Base-by-base conservation (phyloP, 2,888 invertebrate species). In the Hypomecis punctinalis region DNA sequence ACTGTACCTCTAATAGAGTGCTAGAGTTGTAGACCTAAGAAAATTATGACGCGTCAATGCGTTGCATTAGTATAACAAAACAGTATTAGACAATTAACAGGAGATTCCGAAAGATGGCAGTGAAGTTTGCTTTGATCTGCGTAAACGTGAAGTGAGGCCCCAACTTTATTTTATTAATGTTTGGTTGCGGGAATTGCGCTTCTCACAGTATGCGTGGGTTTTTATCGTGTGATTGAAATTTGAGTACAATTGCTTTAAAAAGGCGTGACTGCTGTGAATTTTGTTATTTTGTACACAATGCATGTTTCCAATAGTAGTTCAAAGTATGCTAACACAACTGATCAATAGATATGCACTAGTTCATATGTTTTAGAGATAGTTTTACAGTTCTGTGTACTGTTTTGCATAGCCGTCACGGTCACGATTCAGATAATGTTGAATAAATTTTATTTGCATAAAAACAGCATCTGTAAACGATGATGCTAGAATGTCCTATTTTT, bases 371-470 rank as follows among this genome's bases (percentile, higher is more conserved):
- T 49, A 11, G 37, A 49, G 49, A 11, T 10, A 13, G 5, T 6
- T 33, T 42, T 33, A 40, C 40, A 52, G 40, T 40, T 52, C n/a
- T 52, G 13, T 48, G 48, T 48, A 48, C 51, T 37, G 36, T 36
- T 51, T 52, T 52, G 40, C 40, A 52, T 52, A 40, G 23, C 23
- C 40, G 52, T 33, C 40, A 42, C 52, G 42, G 52, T 42, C 52
- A 52, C 40, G n/a, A 52, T 52, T 52, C 52, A 40, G n/a, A 33
- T 52, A 33, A 40, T 23, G 1, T 11, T 52, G 23, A 33, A 52
- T 40, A 52, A 10, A 49, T 11, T 49, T 49, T 13, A 49, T 49
- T 40, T 40, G 52, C 52, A 52, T 52, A 52, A 52, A 52, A 39
- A 5, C 11, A 11, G 37, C 36, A 37, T 37, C 39, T 13, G 39